These are phyloP conservation scores for Caenorhabditis sp. DNA, from an alignment of 2,888 invertebrate genomes.

Conservation along the genomic window DNA sequence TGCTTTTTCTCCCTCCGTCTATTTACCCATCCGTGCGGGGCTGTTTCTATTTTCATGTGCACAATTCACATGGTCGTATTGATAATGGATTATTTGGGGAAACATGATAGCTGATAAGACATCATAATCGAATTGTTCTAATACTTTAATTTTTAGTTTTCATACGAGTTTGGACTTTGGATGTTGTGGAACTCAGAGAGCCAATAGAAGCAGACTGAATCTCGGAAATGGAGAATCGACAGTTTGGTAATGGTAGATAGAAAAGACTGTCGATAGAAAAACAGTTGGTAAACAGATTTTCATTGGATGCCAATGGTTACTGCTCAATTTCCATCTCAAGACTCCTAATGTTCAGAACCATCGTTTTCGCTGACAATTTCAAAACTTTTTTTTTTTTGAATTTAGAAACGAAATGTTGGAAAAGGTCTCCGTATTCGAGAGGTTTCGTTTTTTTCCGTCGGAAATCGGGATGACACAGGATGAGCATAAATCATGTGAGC, in stretches of 20 bases:
- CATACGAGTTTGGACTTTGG: constrained; percentile 1
- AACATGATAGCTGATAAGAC: constrained; percentile 43
- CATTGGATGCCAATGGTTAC: too few species aligned
- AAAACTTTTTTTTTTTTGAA: neutral
- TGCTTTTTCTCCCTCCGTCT: constrained; percentile 9
- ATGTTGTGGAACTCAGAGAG: too few species aligned
- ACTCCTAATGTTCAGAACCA: too few species aligned
- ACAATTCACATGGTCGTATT: constrained; percentile 29
- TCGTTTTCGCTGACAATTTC: too few species aligned
- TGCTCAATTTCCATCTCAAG: too few species aligned
- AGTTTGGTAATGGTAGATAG: too few species aligned
- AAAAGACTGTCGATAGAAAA: too few species aligned
- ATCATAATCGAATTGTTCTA: constrained; percentile 45
- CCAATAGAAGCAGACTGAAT: too few species aligned
- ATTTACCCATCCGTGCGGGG: neutral
- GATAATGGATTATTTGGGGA: constrained; percentile 30
- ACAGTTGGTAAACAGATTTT: too few species aligned
- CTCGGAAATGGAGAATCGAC: too few species aligned
- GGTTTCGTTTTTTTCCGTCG: constrained; percentile 6
- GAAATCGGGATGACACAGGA: constrained; percentile 22
- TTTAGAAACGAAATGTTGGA: neutral
- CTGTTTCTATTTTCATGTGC: constrained; percentile 31
- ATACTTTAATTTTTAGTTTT: constrained; percentile 37
- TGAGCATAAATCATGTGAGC: constrained; percentile 36
- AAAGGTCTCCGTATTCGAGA: constrained; percentile 3